Conservation (phyloP, 1,140 invertebrate species). For the Bradysia coprophila region DNA sequence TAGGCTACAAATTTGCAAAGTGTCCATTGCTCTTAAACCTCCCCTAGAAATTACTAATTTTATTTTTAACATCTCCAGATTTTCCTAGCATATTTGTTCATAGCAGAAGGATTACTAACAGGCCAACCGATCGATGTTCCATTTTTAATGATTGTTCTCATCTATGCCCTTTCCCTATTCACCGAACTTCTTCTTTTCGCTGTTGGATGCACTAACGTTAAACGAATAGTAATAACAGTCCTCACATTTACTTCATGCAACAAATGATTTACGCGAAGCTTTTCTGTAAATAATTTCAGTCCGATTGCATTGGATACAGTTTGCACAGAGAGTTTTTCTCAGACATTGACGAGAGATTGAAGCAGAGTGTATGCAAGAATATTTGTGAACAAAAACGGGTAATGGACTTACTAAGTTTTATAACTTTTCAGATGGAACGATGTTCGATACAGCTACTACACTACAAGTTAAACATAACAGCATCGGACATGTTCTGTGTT, state of each 20-base stretch:
- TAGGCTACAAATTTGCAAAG: no score
- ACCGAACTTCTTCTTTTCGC: neutral
- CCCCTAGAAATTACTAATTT: neutral
- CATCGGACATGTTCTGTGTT: neutral
- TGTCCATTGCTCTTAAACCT: no score
- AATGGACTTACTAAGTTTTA: neutral
- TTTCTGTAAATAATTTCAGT: no score
- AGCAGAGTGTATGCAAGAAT: neutral
- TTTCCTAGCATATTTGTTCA: neutral
- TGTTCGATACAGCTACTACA: neutral
- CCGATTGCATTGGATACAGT: neutral
- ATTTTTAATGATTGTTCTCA: neutral
- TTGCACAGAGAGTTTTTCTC: neutral
- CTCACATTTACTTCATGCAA: no score
- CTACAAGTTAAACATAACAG: neutral
- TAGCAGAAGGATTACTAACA: neutral
- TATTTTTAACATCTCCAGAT: neutral
- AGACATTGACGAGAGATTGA: neutral
- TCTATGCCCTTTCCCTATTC: neutral
- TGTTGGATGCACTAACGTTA: neutral
- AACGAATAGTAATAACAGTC: neutral
- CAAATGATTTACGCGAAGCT: no score
- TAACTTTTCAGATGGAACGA: neutral
- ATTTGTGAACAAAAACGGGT: neutral
- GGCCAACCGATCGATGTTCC: neutral